Conservation (phyloP, 2,113 vertebrate species). For the Tachysurus vachellii region DNA sequence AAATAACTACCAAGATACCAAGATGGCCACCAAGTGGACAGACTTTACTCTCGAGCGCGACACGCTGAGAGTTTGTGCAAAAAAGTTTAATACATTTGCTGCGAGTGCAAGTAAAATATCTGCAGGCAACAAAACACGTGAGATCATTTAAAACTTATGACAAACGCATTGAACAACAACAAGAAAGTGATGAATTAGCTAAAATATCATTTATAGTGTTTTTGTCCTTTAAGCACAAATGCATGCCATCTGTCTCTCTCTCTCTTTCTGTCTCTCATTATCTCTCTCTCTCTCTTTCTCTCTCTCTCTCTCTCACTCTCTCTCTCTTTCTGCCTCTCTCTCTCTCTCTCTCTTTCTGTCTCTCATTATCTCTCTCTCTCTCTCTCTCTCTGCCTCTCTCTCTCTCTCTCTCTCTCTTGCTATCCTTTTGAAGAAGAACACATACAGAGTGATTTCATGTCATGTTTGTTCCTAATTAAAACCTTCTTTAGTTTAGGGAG, state of each 20-base stretch:
- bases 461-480: slow-evolving; percentile 60
- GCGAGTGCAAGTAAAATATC: background rate
- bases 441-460: slow-evolving; percentile 13
- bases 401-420: slow-evolving; percentile 5
- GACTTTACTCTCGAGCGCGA: background rate
- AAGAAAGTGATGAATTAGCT: background rate
- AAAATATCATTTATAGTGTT: background rate
- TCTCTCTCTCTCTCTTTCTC: background rate
- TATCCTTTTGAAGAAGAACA: slow-evolving; percentile 8
- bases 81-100: no score
- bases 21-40: background rate
- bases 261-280: background rate
- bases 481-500: slow-evolving; percentile 42
- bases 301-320: background rate
- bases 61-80: no score
- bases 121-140: background rate
- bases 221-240: background rate
- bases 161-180: background rate
- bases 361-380: background rate
- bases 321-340: background rate
- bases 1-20: background rate
- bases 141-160: background rate
- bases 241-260: background rate
- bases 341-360: background rate
- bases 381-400: background rate